phyloP scores from a whole-genome alignment of 2,797 vertebrate species.

The Echeneis naucrates region DNA sequence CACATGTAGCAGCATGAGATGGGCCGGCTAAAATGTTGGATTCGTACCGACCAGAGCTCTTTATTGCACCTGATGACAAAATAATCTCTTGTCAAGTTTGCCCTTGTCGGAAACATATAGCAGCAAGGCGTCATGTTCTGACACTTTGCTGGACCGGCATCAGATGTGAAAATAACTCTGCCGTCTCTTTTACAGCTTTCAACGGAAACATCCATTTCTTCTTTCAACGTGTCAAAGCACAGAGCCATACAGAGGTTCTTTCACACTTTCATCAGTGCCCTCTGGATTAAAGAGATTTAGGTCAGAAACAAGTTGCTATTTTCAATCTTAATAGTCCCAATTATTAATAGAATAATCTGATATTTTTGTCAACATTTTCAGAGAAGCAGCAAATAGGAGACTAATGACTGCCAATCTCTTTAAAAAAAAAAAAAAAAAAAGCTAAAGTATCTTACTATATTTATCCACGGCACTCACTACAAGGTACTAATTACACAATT shows the following conservation, averaged over 20 bases:
- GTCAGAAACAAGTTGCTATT: not conserved
- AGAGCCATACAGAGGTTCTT: not conserved
- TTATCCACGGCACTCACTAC: not conserved
- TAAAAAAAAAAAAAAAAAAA: not conserved
- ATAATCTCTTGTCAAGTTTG: conserved; percentile 53
- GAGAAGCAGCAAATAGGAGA: not conserved
- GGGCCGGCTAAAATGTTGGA: conserved; percentile 35
- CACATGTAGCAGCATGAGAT: conserved; percentile 58
- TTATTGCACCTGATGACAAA: conserved; percentile 57
- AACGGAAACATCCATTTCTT: conserved; percentile 20
- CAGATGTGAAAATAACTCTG: conserved; percentile 8
- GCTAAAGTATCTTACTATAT: not conserved
- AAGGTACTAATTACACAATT: not conserved
- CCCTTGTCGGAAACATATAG: conserved; percentile 39
- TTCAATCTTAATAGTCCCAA: not conserved
- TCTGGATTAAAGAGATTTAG: not conserved
- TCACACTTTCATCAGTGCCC: not conserved
- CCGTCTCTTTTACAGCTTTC: not conserved
- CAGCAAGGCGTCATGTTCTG: conserved; percentile 23
- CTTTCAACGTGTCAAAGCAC: conserved; percentile 1
- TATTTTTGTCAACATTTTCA: no score
- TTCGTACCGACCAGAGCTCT: conserved; percentile 16
- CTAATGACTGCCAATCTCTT: not conserved
- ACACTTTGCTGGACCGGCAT: conserved; percentile 49
- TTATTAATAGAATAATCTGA: not conserved